Evolutionary conservation across 2,113 vertebrate genomes (phyloP), one percentile per base, ranked within the genome.

Genomic region (Gambusia affinis): DNA sequence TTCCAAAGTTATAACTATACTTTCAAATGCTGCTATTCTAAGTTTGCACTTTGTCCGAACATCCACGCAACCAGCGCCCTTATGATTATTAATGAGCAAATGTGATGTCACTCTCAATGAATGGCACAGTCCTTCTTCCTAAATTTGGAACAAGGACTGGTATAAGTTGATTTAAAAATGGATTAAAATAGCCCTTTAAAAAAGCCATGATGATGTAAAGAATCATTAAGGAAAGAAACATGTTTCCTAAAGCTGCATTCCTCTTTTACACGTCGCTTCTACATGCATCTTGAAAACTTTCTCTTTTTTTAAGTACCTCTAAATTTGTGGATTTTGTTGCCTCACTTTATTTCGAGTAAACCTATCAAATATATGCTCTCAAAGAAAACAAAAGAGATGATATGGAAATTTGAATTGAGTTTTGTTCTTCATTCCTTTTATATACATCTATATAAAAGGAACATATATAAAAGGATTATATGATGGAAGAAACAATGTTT

Each of bases 221-320:
- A n/a, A 51, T n/a, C 19, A 51, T 51, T 7, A 51, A 51, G 4
- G 15, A 51, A 15, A 60, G 33, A 35, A 61, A 39, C 64, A 69
- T 66, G 30, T 70, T 70, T 31, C 61, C 51, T 57, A 35, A 33
- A 75, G 61, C 14, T 30, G 51, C 35, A 44, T 19, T 31, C 30
- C 66, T 51, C n/a, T 73, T 54, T 72, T 65, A 63, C 51, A 64
- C 3, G 15, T 61, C 31, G 47, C 1, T 39, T 35, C 54, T 44
- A 74, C 72, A 29, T 60, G 72, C 70, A 70, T 8, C 47, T 74
- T 73, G 66, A 76, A 4, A 2, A 28, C 2, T 51, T 63, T 19
- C 30, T n/a, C 33, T 35, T 35, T 66, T 37, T 0, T 0, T 37
- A 28, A 33, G 27, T n/a, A 17, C 14, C 37, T 44, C 12, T 44